phyloP scores from a whole-genome alignment of 2,113 vertebrate species.

The Myrmophylax atrothorax region DNA sequence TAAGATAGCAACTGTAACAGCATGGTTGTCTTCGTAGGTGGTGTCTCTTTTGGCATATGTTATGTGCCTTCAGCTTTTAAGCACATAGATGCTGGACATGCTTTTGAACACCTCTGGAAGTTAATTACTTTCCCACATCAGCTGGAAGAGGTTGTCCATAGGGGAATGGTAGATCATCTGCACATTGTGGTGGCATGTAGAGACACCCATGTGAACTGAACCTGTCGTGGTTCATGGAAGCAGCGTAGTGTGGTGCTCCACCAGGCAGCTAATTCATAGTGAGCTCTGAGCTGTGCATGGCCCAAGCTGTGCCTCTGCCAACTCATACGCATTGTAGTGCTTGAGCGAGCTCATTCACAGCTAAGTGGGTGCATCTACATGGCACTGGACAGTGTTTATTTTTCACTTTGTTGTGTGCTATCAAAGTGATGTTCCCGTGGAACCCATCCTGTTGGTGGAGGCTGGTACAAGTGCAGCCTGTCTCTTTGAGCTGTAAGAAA shows the following conservation, averaged over 20 bases:
- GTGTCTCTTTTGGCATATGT: too few relatives aligned
- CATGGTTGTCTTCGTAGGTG: not conserved
- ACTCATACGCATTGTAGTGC: not conserved
- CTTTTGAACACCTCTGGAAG: not conserved
- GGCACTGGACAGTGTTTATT: too few relatives aligned
- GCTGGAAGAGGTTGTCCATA: not conserved
- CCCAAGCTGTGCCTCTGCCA: not conserved
- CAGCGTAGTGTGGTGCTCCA: rapidly evolving
- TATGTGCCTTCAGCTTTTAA: not conserved
- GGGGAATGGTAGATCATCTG: not conserved
- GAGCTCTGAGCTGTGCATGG: not conserved
- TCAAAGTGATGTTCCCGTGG: not conserved
- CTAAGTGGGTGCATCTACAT: not conserved
- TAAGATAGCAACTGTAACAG: not conserved
- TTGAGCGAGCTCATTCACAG: not conserved
- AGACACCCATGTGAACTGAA: not conserved
- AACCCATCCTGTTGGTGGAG: not conserved
- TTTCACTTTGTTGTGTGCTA: not conserved
- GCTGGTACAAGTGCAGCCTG: not conserved
- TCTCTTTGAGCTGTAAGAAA: not conserved
- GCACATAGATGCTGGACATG: not conserved
- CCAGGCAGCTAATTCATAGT: not conserved
- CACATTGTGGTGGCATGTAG: not conserved
- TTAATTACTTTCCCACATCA: not conserved
- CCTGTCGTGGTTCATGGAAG: not conserved